Evolutionary conservation across 2,113 vertebrate species (phyloP).

Genomic region (Oreochromis niloticus): DNA sequence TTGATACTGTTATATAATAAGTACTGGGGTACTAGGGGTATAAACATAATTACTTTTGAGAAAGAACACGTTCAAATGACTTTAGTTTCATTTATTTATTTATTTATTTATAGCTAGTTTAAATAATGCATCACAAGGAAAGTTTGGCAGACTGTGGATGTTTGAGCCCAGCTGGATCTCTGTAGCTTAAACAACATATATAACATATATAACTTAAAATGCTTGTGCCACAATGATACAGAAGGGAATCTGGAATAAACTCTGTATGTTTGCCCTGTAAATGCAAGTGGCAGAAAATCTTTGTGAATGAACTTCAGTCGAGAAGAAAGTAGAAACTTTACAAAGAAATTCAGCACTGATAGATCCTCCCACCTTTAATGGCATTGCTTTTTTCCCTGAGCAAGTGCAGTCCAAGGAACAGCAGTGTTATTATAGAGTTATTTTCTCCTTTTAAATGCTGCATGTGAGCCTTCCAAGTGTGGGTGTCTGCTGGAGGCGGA

Average conservation of each 20-base stretch:
- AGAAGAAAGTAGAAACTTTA: not conserved
- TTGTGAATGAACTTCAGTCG: not conserved
- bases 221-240: not conserved
- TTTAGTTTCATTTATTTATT: not conserved
- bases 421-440: slow-evolving; percentile 7
- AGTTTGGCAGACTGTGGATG: not conserved
- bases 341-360: not conserved
- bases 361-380: not conserved
- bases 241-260: not conserved
- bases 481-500: slow-evolving; percentile 45
- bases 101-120: not conserved
- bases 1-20: not conserved
- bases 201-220: not conserved
- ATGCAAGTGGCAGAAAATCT: not conserved
- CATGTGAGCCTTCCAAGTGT: slow-evolving; percentile 25
- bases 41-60: not conserved
- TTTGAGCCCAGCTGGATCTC: not conserved
- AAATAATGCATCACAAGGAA: not conserved
- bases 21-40: not conserved
- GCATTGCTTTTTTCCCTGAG: not conserved
- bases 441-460: not conserved
- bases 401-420: not conserved
- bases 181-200: not conserved
- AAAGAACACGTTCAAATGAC: rapidly evolving
- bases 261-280: not conserved